Evolutionary conservation across 37 sponge, comb jelly and placozoan species (phyloP), one percentile per base, ranked within the genome.

Genomic region (Ianthella basta): DNA sequence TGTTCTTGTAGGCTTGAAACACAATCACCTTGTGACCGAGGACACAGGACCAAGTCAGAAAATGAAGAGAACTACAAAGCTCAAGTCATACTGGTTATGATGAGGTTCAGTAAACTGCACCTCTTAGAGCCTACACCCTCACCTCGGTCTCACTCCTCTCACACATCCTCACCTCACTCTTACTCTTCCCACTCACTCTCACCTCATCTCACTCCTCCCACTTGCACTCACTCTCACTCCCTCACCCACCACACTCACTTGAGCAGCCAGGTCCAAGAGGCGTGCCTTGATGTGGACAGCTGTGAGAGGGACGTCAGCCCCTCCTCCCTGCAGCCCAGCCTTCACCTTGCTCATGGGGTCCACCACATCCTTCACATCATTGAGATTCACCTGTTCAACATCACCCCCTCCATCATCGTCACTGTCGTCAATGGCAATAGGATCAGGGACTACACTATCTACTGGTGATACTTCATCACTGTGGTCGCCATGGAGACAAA

Each of bases 1-100:
- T 83, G 85, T 96, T 98, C 82, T 88, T 86, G 79, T 94, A 98
- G 19, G 90, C 87, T 53, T 98, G 99, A 24, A 96, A 41, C 53
- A 98, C 95, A 0, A 94, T 83, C 34, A 98, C 94, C 86, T 90
- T 54, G 15, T 20, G 50, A 59, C 38, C 70, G 24, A 59, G 27
- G 20, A 30, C 27, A n/a, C n/a, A n/a, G n/a, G n/a, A n/a, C n/a
- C n/a, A n/a, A n/a, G n/a, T n/a, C n/a, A n/a, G n/a, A 37, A 21
- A 41, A 50, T 61, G n/a, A 4, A 61, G 14, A 27, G 4, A 5
- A 61, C 25, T n/a, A n/a, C n/a, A n/a, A n/a, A n/a, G n/a, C 27
- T 61, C 63, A 61, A 61, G n/a, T 61, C 25, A 4, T 10, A 25
- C n/a, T 61, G n/a, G 4, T 4, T 13, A 8, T 8, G 8, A 8